These are phyloP conservation scores for Gorilla gorilla DNA, from an alignment of 2,113 vertebrate species.

Conservation along the genomic window DNA sequence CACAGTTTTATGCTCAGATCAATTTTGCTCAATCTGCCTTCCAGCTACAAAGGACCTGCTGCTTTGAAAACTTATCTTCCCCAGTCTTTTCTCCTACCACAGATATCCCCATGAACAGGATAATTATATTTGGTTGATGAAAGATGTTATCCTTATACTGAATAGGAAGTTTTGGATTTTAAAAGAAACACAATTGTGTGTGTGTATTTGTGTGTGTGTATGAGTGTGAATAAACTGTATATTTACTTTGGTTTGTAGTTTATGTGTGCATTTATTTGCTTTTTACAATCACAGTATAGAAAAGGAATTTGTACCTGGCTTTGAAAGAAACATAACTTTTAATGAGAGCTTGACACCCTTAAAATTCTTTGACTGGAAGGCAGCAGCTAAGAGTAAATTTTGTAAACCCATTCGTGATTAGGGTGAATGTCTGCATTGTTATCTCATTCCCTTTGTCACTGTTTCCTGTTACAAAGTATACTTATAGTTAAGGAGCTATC, in stretches of 20 bases:
- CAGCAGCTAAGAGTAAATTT: background rate
- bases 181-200: background rate
- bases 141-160: background rate
- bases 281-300: background rate
- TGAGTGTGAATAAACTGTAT: background rate
- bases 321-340: background rate
- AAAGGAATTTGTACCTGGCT: background rate
- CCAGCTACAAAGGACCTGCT: background rate
- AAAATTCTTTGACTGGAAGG: background rate
- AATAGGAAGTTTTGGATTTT: background rate
- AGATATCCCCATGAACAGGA: background rate
- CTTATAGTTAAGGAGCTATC: background rate
- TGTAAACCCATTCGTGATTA: background rate
- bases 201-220: background rate
- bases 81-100: background rate
- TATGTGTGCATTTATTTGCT: background rate
- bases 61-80: background rate
- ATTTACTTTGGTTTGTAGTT: background rate
- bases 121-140: background rate
- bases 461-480: background rate
- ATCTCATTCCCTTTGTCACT: background rate
- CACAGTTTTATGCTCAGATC: background rate
- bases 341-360: background rate
- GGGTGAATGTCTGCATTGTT: background rate
- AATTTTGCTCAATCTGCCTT: background rate